Base-by-base conservation (phyloP, 2,888 invertebrate species). In the Dendrolimus pini region DNA sequence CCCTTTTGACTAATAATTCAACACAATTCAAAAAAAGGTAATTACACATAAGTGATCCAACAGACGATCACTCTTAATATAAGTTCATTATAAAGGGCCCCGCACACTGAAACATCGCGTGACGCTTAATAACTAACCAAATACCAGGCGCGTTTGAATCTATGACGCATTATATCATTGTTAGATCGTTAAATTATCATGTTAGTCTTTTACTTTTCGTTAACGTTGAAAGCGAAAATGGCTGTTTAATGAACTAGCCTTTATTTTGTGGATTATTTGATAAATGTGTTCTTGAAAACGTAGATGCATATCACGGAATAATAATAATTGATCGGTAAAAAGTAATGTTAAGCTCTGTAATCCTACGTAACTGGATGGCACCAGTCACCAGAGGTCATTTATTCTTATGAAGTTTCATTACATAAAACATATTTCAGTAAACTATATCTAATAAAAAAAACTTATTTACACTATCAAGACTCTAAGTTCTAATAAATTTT, bases 61-160 rank as follows among this genome's bases (percentile, higher is more conserved):
- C 59, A 62, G 52, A 56, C 62, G 60, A 69, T 69, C 64, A 68
- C 62, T 70, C 69, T 67, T 60, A 69, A 71, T 72, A 66, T 69
- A 65, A 54, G 57, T 62, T 61, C 57, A 62, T 30, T 30, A 30
- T 69, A 64, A 67, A 56, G 41, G 9, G 14, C 9, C n/a, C 10
- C 58, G 60, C 55, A 53, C 41, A 41, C 41, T 18, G 18, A 41
- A 30, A 53, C n/a, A 53, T 12, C 53, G 12, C 55, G 9, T 52
- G 42, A 47, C 47, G 47, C 9, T 47, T 47, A 47, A 47, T 47
- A 47, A 47, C 47, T 47, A 47, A 47, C 47, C 47, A 47, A 47
- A 47, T 47, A 47, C 47, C 47, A 9, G 47, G 47, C 47, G 47
- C 47, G 12, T 47, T 47, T 47, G 47, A 12, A 47, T 47, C 47